Percentiles rank a stretch among this genome's conserved stretches.
phyloP scores from a whole-genome alignment of 2,113 vertebrate species.

The Polypterus bichir region DNA sequence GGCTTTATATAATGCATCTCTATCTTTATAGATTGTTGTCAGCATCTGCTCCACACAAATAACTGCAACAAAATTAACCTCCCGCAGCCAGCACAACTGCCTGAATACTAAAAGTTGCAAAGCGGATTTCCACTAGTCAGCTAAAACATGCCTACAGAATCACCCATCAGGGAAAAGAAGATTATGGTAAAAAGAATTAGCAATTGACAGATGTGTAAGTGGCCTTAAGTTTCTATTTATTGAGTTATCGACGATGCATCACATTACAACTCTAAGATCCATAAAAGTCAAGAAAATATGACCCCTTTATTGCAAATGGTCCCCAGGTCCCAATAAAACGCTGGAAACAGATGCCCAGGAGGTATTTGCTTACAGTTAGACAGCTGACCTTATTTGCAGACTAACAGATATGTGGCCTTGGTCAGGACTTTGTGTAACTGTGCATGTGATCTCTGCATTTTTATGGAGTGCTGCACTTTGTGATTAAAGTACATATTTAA shows the following conservation, averaged over 20 bases:
- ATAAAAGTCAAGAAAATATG: conserved; percentile 10
- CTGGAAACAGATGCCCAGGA: background rate
- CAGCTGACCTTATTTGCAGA: background rate
- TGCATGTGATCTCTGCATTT: too few relatives aligned
- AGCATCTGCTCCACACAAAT: conserved; percentile 1
- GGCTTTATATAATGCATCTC: too few relatives aligned
- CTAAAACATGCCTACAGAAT: conserved; percentile 19
- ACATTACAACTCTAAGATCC: conserved; percentile 10
- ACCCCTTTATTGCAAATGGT: conserved; percentile 13
- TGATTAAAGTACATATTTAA: too few relatives aligned
- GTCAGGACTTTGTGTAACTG: too few relatives aligned
- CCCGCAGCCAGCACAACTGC: conserved; percentile 4
- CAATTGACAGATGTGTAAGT: conserved; percentile 21
- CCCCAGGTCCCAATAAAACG: background rate
- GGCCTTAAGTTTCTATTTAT: conserved; percentile 26
- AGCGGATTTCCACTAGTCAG: conserved; percentile 26
- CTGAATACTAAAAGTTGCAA: background rate
- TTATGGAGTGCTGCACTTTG: too few relatives aligned
- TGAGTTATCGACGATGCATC: conserved; percentile 18
- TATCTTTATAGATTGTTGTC: too few relatives aligned
- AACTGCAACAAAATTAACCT: conserved; percentile 14
- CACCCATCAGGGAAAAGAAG: conserved; percentile 14
- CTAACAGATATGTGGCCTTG: background rate
- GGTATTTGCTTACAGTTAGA: background rate
- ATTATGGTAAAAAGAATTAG: conserved; percentile 25